A percentile compares a stretch with the other conserved stretches of the same genome.
phyloP scores from a whole-genome alignment of 2,888 invertebrate genomes.

The Ceriagrion tenellum region DNA sequence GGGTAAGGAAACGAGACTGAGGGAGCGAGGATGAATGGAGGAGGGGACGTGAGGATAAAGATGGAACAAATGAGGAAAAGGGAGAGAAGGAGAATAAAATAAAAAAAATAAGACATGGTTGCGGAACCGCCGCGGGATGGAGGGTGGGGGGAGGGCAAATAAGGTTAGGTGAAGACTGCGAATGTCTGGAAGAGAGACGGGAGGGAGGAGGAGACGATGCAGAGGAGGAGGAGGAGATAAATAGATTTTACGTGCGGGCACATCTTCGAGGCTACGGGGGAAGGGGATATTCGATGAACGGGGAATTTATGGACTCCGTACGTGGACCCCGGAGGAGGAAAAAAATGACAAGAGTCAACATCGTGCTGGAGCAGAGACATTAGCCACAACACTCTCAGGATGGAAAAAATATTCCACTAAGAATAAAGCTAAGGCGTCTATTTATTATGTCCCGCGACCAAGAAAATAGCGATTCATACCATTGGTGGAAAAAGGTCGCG shows the following conservation, averaged over 20 bases:
- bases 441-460: neutral
- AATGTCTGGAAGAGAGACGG: constrained; percentile 1
- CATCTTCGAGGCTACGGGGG: neutral
- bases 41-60: neutral
- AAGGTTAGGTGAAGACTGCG: constrained; percentile 36
- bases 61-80: neutral
- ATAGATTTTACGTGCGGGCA: constrained; percentile 58
- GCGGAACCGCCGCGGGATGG: neutral
- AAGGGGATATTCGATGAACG: neutral
- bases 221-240: constrained; percentile 40
- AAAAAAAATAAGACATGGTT: neutral
- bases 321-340: neutral
- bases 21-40: neutral
- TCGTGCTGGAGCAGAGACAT: neutral
- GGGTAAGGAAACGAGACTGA: neutral
- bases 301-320: constrained; percentile 4
- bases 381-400: neutral
- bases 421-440: neutral
- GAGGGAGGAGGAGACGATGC: neutral
- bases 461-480: neutral
- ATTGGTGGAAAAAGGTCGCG: no score
- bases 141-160: neutral
- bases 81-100: neutral
- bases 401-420: neutral
- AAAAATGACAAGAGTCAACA: constrained; percentile 1